A percentile compares a stretch with the other conserved stretches of the same genome.
Conservation (phyloP, 1,140 invertebrate species). For the Leptopilina clavipes region DNA sequence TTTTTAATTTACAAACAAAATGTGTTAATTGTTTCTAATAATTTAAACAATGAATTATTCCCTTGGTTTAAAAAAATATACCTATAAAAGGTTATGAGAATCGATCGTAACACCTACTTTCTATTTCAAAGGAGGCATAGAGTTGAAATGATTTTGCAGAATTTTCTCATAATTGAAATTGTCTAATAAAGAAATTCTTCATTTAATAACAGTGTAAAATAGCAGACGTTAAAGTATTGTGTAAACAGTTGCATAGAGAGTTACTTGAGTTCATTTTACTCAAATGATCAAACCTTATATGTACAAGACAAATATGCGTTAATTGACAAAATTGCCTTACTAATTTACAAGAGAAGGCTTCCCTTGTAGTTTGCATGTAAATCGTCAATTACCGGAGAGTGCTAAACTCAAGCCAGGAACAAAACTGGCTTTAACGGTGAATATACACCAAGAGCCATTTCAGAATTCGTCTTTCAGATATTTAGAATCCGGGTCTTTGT, state of each 20-base stretch:
- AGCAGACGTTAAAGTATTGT: not conserved
- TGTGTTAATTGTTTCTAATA: too few species aligned
- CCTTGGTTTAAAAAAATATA: too few species aligned
- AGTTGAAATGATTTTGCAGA: too few species aligned
- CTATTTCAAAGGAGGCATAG: too few species aligned
- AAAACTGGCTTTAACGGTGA: not conserved
- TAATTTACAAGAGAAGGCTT: not conserved
- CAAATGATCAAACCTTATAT: not conserved
- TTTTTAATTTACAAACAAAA: too few species aligned
- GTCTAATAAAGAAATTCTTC: not conserved
- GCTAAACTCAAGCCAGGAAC: not conserved
- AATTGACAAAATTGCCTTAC: not conserved
- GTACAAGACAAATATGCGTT: not conserved
- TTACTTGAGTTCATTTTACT: not conserved
- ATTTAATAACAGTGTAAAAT: not conserved
- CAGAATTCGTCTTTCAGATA: constrained; percentile 4
- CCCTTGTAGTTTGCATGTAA: constrained; percentile 18
- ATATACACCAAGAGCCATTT: constrained; percentile 3
- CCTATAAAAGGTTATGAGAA: too few species aligned
- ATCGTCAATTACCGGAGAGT: constrained; percentile 13
- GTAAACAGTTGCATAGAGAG: not conserved
- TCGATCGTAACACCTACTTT: too few species aligned
- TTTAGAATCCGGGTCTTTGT: constrained; percentile 27
- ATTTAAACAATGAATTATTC: too few species aligned
- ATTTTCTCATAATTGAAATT: too few species aligned